A percentile compares a stretch with the other conserved stretches of the same genome.
These are phyloP conservation scores for Rhaphigaster nebulosa DNA, from an alignment of 2,888 invertebrate genomes.

Conservation along the genomic window DNA sequence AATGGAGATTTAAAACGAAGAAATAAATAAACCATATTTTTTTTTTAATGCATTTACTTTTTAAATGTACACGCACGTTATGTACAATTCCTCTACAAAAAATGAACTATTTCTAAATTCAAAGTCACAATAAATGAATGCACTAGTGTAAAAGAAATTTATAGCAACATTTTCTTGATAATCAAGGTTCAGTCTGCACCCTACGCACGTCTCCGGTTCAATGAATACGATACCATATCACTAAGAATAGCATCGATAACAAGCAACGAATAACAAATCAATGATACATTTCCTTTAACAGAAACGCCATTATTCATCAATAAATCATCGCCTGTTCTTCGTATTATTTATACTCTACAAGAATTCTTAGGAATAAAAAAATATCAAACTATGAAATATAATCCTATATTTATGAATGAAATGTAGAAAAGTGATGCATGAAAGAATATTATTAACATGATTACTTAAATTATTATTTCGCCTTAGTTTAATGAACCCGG, in stretches of 20 bases:
- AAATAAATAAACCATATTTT: no score
- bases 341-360: neutral
- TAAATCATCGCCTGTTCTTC: neutral
- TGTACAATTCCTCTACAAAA: no score
- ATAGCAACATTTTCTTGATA: neutral
- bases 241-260: neutral
- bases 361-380: neutral
- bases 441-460: neutral
- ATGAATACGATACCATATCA: neutral
- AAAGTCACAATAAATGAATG: neutral
- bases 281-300: neutral
- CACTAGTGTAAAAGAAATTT: neutral
- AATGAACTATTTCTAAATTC: neutral
- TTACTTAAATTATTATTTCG: no score
- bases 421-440: neutral
- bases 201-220: neutral
- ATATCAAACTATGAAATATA: neutral
- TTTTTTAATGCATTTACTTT: no score
- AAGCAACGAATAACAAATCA: neutral
- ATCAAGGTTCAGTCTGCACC: neutral
- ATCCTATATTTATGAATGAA: neutral
- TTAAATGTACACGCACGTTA: no score
- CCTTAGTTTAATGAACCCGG: no score
- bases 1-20: no score
- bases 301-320: neutral